These are phyloP conservation scores for Neoaliturus tenellus DNA, from an alignment of 2,888 invertebrate genomes.

Conservation along the genomic window DNA sequence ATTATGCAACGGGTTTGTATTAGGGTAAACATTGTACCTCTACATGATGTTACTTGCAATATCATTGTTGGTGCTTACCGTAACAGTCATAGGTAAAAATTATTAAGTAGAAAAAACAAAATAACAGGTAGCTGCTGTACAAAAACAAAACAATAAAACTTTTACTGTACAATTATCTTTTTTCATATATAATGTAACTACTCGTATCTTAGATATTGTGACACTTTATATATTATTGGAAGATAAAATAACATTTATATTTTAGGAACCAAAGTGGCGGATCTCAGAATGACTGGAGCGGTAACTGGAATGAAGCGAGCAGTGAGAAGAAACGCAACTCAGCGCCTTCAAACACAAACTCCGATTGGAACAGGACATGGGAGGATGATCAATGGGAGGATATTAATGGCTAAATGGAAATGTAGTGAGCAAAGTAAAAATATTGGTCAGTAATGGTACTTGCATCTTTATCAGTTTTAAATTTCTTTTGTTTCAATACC, in stretches of 20 bases:
- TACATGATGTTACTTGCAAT: no score
- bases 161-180: no score
- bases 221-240: background rate
- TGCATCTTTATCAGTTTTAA: no score
- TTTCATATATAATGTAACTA: no score
- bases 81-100: no score
- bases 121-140: no score
- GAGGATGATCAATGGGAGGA: conserved; percentile 73
- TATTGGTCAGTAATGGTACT: background rate
- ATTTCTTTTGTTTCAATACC: background rate
- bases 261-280: conserved; percentile 47
- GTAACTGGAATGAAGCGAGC: conserved; percentile 57
- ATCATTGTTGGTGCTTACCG: no score
- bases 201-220: no score
- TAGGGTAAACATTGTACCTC: no score
- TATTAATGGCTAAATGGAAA: conserved; percentile 56
- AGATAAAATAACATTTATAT: background rate
- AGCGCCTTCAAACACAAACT: conserved; percentile 65
- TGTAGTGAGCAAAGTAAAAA: background rate
- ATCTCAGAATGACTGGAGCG: conserved; percentile 59
- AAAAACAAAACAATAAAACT: no score
- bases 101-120: no score
- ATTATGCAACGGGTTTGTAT: no score
- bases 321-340: conserved; percentile 68
- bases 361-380: conserved; percentile 72